Base-by-base conservation (phyloP, 1,140 invertebrate species). In the Drosophila kurseongensis region DNA sequence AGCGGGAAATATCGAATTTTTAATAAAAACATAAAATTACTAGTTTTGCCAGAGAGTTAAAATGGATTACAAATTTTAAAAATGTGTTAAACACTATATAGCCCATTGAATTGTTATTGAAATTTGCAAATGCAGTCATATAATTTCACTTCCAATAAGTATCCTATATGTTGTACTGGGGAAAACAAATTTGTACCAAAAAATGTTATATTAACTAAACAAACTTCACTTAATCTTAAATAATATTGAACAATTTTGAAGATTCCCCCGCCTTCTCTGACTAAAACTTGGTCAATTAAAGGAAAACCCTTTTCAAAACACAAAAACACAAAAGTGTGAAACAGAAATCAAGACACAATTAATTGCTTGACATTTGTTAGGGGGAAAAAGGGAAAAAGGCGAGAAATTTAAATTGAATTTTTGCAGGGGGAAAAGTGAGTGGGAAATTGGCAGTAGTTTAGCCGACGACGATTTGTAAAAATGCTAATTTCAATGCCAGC, bases 291-390 rank as follows among this genome's bases (percentile, higher is more conserved):
- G 63, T 69, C 77, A 89, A 89, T 89, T 89, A 89, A 75, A 67
- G 61, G 51, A 56, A 50, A 54, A 52, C 75, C 75, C 75, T 78
- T 78, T 58, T 72, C 54, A 65, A 52, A 60, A 35, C 8, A 14
- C 29, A 38, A 18, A 23, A 59, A n/a, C 45, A 44, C 12, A 35
- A 89, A 75, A 86, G 73, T 83, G 79, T 89, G 73, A 80, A 83
- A 75, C 82, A 78, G 77, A 90, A 89, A 89, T 89, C 84, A 80
- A 78, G 78, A 72, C 76, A 84, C 81, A 90, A 89, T 89, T 89
- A 89, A 89, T 89, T 89, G 80, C 80, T 68, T 71, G 85, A 80
- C 85, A 82, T 89, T 89, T 89, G 76, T 80, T 69, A 54, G 68
- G 38, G 32, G 38, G 16, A 52, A 65, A 60, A 63, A 59, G 45